Percentiles rank a stretch among this genome's conserved stretches.
Conservation (phyloP, 2,888 invertebrate species). For the Ferdinandea cuprea region DNA sequence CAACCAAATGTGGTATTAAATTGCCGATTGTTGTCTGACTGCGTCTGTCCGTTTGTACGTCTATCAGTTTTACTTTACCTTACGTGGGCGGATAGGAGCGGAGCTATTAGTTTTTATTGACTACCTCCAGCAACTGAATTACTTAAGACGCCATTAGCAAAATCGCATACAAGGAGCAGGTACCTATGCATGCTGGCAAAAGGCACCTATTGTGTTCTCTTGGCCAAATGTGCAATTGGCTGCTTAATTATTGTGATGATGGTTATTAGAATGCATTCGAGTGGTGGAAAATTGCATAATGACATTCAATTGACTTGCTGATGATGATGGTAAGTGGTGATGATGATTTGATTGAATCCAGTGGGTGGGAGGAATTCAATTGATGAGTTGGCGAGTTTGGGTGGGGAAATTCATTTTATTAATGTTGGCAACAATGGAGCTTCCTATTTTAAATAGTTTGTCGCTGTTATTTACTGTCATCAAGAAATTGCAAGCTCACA, state of each 20-base stretch:
- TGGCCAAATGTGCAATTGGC: slow-evolving; percentile 10
- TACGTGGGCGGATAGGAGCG: slow-evolving; percentile 64
- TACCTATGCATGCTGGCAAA: not conserved
- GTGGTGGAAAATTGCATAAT: slow-evolving; percentile 58
- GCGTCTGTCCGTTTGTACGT: slow-evolving; percentile 11
- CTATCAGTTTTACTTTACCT: slow-evolving; percentile 20
- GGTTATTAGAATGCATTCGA: slow-evolving; percentile 52
- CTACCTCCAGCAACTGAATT: slow-evolving; percentile 59
- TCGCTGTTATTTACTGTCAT: slow-evolving; percentile 36
- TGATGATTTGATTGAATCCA: not conserved
- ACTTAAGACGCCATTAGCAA: slow-evolving; percentile 69
- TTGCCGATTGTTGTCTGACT: slow-evolving; percentile 57
- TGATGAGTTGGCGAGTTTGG: no score
- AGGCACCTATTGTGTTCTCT: not conserved
- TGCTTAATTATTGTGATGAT: slow-evolving; percentile 50
- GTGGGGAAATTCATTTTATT: not conserved
- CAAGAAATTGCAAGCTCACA: slow-evolving; percentile 64
- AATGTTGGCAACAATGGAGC: no score
- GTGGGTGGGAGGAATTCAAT: not conserved
- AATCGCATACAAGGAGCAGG: slow-evolving; percentile 32
- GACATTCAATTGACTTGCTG: slow-evolving; percentile 42
- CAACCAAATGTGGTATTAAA: slow-evolving; percentile 63
- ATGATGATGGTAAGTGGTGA: not conserved
- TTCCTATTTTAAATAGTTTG: not conserved
- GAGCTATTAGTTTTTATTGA: slow-evolving; percentile 58